These are phyloP conservation scores for Rhagonycha lutea DNA, from an alignment of 2,888 invertebrate species.

Conservation along the genomic window DNA sequence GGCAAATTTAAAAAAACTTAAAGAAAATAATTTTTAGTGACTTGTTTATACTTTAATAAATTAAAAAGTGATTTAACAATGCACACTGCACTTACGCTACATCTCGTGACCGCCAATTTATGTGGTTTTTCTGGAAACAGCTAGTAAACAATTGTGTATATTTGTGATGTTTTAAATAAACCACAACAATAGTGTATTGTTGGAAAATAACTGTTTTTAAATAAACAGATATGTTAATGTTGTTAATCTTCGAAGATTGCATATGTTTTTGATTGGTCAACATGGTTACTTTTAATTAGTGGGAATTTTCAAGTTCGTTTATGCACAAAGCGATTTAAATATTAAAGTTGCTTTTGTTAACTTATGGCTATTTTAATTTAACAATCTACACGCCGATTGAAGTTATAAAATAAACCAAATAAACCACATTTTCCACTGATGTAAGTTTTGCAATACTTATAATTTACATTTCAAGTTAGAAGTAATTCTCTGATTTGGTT, in stretches of 20 bases:
- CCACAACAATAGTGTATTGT: conserved; percentile 14
- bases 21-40: conserved; percentile 10
- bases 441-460: background rate
- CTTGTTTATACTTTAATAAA: conserved; percentile 15
- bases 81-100: conserved; percentile 26
- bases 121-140: conserved; percentile 6
- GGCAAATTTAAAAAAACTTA: conserved; percentile 38
- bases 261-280: conserved; percentile 9
- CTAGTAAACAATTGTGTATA: conserved; percentile 22
- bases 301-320: background rate
- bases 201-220: conserved; percentile 13
- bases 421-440: background rate
- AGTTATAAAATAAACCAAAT: background rate
- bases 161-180: conserved; percentile 21
- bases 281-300: background rate
- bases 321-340: background rate
- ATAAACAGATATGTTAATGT: conserved; percentile 15
- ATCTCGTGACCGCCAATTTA: conserved; percentile 21
- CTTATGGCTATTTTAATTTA: background rate
- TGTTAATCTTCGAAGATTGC: conserved; percentile 13
- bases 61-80: conserved; percentile 22
- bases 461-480: background rate
- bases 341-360: background rate
- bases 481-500: background rate
- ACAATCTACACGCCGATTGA: background rate